These are phyloP conservation scores for Drosophila varians DNA, from an alignment of 1,140 invertebrate species.

Conservation along the genomic window DNA sequence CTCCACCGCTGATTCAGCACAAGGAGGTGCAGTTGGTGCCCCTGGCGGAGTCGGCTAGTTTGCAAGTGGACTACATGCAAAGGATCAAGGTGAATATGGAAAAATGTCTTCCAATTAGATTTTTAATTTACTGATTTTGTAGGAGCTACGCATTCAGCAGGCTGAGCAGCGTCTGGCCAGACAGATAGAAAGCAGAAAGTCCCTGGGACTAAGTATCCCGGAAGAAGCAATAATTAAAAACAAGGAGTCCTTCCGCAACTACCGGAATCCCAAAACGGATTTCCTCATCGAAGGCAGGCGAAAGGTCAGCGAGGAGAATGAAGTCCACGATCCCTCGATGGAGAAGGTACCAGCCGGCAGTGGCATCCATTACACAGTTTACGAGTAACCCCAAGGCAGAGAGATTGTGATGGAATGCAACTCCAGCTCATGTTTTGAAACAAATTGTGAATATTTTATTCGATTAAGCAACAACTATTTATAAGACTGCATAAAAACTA, in stretches of 20 bases:
- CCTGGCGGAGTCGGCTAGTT: slow-evolving; percentile 67
- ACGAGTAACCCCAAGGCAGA: slow-evolving; percentile 36
- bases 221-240: slow-evolving; percentile 49
- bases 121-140: background rate
- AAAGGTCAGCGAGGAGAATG: slow-evolving; percentile 49
- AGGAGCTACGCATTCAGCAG: slow-evolving; percentile 71
- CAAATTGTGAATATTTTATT: slow-evolving; percentile 36
- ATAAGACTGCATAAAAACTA: slow-evolving; percentile 25
- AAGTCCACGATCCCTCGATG: slow-evolving; percentile 67
- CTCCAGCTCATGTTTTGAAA: slow-evolving; percentile 5
- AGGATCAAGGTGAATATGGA: slow-evolving; percentile 56
- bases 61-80: slow-evolving; percentile 69
- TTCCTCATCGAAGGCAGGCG: slow-evolving; percentile 69
- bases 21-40: slow-evolving; percentile 67
- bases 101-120: no score
- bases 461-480: slow-evolving; percentile 27
- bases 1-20: slow-evolving; percentile 85
- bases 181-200: slow-evolving; percentile 2
- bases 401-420: background rate
- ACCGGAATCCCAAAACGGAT: slow-evolving; percentile 51
- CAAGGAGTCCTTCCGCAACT: slow-evolving; percentile 61
- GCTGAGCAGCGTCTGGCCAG: slow-evolving; percentile 69
- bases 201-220: slow-evolving; percentile 36
- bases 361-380: slow-evolving; percentile 68
- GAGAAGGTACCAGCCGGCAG: slow-evolving; percentile 26